phyloP scores from a whole-genome alignment of 1,140 invertebrate genomes.

The Episyrphus balteatus region DNA sequence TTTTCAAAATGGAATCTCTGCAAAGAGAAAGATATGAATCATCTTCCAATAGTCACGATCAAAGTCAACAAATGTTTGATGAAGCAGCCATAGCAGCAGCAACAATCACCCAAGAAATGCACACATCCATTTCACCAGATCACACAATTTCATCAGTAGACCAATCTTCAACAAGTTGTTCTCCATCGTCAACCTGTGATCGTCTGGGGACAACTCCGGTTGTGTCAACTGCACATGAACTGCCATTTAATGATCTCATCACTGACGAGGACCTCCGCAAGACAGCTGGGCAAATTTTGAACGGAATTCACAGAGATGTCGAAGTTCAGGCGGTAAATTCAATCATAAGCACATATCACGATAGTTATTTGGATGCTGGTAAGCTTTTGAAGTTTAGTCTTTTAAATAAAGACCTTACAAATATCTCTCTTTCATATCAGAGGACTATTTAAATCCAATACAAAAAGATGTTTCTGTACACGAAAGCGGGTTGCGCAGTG shows the following conservation, averaged over 20 bases:
- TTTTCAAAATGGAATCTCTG: constrained; percentile 36
- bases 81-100: constrained; percentile 28
- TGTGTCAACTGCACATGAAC: constrained; percentile 6
- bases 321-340: constrained; percentile 38
- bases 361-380: constrained; percentile 33
- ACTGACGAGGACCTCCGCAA: constrained; percentile 33
- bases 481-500: constrained; percentile 30
- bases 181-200: constrained; percentile 3
- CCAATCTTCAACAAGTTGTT: not conserved
- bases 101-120: constrained; percentile 26
- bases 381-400: constrained; percentile 2
- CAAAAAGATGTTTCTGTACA: constrained; percentile 36
- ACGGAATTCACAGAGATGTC: constrained; percentile 37
- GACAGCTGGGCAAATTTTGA: constrained; percentile 39
- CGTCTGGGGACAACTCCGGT: not conserved
- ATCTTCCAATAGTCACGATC: constrained; percentile 14
- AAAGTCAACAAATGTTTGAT: constrained; percentile 19
- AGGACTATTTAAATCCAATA: constrained; percentile 41
- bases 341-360: constrained; percentile 32
- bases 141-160: constrained; percentile 2
- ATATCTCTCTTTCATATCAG: constrained; percentile 5
- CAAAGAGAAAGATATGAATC: constrained; percentile 27
- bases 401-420: not conserved
- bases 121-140: constrained; percentile 8
- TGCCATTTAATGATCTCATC: constrained; percentile 30